Base-by-base conservation (phyloP, 2,888 invertebrate genomes). In the Adelphocoris suturalis region DNA sequence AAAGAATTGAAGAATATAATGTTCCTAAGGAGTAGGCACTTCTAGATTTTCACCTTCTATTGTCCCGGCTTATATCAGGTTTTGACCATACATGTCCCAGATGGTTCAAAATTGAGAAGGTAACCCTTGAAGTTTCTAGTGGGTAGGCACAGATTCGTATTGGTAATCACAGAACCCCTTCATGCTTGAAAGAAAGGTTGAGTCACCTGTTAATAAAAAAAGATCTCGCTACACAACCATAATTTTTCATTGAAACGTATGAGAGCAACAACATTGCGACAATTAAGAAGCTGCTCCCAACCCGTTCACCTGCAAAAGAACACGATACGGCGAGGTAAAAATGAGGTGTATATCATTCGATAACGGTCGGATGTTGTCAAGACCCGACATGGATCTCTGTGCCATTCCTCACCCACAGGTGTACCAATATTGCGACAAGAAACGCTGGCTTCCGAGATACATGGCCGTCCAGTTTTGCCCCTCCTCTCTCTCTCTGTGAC, bases 361-460 rank as follows among this genome's bases (percentile, higher is more conserved):
- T 47, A 78, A 78, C n/a, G 19, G 47, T 78, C 19, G 46, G 19
- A 37, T 46, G n/a, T 37, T 78, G 46, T 78, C 78, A 78, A n/a
- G 46, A 37, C 78, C 78, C 11, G 78, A 78, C 78, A 78, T 47
- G 46, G 46, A 78, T 78, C 78, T 28, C 23, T 11, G 47, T 47
- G 82, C 82, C 48, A 82, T 86, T 86, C 48, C 19, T 86, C 86
- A 75, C 16, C 46, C 23, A 28, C 86, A 86, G 68, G 75, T 75
- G 86, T 86, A 86, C 75, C 86, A 86, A 86, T 86, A 86, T 86
- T 86, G 86, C 86, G 86, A 86, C 86, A 86, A 82, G 82, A 82
- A 52, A 47, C 82, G 52, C 52, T 16, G 75, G 68, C 75, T 46
- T 13, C 57, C 19, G 86, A 86, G 75, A 86, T n/a, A 46, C 75